Conservation (phyloP, 2,888 invertebrate genomes). For the Pyrochroa serraticornis region DNA sequence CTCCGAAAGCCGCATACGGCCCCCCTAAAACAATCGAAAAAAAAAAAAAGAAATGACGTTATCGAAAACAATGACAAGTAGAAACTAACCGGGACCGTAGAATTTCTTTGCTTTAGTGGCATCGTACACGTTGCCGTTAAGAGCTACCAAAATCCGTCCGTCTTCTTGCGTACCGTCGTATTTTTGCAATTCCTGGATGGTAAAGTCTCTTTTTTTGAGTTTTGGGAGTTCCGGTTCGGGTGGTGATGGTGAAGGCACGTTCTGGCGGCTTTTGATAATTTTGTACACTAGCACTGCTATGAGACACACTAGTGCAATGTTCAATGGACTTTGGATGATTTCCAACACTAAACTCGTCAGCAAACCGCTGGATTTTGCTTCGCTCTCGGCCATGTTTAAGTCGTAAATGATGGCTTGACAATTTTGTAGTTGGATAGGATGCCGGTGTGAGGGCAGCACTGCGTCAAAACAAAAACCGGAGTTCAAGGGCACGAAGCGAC, state of each 20-base stretch:
- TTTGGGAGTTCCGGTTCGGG: constrained; percentile 74
- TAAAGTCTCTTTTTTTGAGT: constrained; percentile 88
- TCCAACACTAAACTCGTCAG: constrained; percentile 62
- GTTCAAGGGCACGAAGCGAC: constrained; percentile 6
- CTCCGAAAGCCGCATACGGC: constrained; percentile 93
- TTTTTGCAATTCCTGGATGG: constrained; percentile 81
- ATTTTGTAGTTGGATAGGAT: constrained; percentile 15
- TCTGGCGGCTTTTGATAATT: constrained; percentile 67
- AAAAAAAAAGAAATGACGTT: constrained; percentile 19
- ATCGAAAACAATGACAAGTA: constrained; percentile 19
- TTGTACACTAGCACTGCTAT: constrained; percentile 77
- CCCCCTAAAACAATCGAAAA: constrained; percentile 71
- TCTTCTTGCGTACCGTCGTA: constrained; percentile 88
- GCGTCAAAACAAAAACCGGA: constrained; percentile 4
- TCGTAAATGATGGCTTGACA: constrained; percentile 19
- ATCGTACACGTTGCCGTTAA: constrained; percentile 95
- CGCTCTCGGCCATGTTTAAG: constrained; percentile 51
- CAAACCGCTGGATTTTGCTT: constrained; percentile 49
- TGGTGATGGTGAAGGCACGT: constrained; percentile 53
- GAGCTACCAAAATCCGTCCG: constrained; percentile 87
- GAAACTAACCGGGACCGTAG: constrained; percentile 86
- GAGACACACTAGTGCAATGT: constrained; percentile 70
- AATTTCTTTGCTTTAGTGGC: constrained; percentile 88
- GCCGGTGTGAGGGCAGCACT: constrained; percentile 24
- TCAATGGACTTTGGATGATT: constrained; percentile 73